Evolutionary conservation across 53 echinoderm and acorn worm genomes (phyloP), one percentile per base, ranked within the genome.

Genomic region (Apostichopus leukothele): DNA sequence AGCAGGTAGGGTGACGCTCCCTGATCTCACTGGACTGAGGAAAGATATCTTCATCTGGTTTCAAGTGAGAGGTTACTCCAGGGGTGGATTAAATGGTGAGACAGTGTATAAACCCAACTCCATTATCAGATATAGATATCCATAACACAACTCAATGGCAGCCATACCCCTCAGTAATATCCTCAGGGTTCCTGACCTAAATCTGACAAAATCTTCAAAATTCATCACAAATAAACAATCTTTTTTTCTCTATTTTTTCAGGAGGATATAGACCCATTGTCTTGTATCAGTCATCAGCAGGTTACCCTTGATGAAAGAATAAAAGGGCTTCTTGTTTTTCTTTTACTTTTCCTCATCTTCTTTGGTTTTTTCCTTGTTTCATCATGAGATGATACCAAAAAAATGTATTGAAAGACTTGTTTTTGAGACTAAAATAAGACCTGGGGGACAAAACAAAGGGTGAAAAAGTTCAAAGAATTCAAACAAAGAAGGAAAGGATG

Each of bases 161-260:
- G 81, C 7, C 54, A 59, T 55, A 81, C 20, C 55, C 59, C 59
- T 81, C 81, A 18, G 55, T 81, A 81, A 81, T 60, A 81, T 81
- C 81, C 81, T 81, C 6, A 81, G 81, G 81, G 81, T 81, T 25
- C 59, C 55, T 81, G 81, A 81, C 81, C 81, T 59, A 81, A 81
- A 81, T 81, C 54, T 81, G 81, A 81, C 81, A 81, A 81, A 71
- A 81, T 81, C 81, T 59, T 51, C 59, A 59, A 54, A 50, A 81
- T 54, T 53, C 81, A 81, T 81, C 54, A 54, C 54, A 81, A 81
- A 81, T 81, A 81, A 81, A 81, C 81, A 81, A 22, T 54, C 54
- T 23, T 81, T 52, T 57, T 55, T 55, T 53, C 16, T 81, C 16
- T 59, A 21, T 13, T 71, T n/a, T 71, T 71, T 71, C 16, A 71